Evolutionary conservation across 2,113 vertebrate genomes (phyloP).

Genomic region (Platycercus adscitus): DNA sequence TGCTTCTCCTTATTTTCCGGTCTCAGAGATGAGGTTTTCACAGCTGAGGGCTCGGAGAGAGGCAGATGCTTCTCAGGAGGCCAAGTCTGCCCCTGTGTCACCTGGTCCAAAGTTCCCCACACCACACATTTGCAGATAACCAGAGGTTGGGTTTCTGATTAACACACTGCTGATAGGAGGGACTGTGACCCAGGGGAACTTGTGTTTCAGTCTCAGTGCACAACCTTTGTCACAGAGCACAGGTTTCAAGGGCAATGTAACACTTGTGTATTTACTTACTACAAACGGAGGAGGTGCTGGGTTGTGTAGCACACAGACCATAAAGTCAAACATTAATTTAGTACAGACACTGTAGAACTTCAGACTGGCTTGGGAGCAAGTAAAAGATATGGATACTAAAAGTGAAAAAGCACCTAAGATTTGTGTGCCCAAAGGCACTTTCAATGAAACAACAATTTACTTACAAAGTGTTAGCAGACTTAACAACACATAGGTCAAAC

Average conservation of each 20-base stretch:
- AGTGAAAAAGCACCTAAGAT: conserved; percentile 55
- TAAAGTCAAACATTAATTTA: conserved; percentile 24
- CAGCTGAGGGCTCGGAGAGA: not conserved
- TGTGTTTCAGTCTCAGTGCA: not conserved
- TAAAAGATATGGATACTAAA: not conserved
- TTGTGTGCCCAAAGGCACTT: not conserved
- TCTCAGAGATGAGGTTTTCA: not conserved
- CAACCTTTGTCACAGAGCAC: conserved; percentile 64
- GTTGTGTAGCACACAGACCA: not conserved
- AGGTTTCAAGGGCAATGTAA: conserved; percentile 71
- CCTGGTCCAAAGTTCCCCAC: conserved; percentile 16
- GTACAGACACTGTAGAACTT: not conserved
- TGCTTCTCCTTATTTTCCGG: not conserved
- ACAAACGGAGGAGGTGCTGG: conserved; percentile 50
- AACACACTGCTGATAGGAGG: not conserved
- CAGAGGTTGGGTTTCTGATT: conserved; percentile 62
- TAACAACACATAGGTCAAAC: not conserved
- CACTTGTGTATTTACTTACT: conserved; percentile 70
- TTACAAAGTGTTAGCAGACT: not conserved
- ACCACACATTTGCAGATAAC: not conserved
- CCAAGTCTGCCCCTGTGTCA: not conserved
- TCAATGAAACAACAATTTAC: not conserved
- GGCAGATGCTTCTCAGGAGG: not conserved
- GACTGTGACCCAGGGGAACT: conserved; percentile 46
- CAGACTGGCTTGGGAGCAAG: not conserved